These are phyloP conservation scores for Ophioderma brevispina DNA, from an alignment of 35 echinoderm and acorn worm genomes.

Conservation along the genomic window DNA sequence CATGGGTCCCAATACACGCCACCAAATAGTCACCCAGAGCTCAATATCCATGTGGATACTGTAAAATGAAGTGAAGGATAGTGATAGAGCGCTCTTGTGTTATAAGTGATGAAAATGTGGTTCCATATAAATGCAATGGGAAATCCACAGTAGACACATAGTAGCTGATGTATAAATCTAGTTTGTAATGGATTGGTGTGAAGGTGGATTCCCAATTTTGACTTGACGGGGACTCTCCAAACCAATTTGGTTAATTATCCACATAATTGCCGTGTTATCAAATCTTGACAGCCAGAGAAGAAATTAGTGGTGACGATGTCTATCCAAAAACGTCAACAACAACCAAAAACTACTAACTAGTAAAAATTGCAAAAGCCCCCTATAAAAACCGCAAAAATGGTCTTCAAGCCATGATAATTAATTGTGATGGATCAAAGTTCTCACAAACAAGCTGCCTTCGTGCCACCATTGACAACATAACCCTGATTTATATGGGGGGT, in stretches of 20 bases:
- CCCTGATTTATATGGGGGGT: constrained; percentile 47
- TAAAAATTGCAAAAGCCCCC: neutral
- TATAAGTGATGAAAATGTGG: constrained; percentile 11
- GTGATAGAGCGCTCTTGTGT: constrained; percentile 4
- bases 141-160: constrained; percentile 10
- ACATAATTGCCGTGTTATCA: neutral
- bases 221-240: neutral
- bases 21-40: neutral
- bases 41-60: neutral
- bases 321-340: neutral
- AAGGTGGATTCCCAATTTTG: constrained; percentile 9
- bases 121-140: neutral
- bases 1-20: neutral
- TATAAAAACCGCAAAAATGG: neutral
- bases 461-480: constrained; percentile 45
- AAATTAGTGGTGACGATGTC: neutral
- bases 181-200: constrained; percentile 21
- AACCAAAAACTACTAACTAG: neutral
- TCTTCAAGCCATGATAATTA: constrained; percentile 39
- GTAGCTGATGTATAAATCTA: neutral
- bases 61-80: constrained; percentile 4
- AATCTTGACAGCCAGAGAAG: neutral
- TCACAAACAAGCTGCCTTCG: neutral
- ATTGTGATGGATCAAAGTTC: constrained; percentile 13
- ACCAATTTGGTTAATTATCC: neutral